A percentile compares a stretch with the other conserved stretches of the same genome.
Conservation (phyloP, 2,888 invertebrate genomes). For the Athetis lepigone region DNA sequence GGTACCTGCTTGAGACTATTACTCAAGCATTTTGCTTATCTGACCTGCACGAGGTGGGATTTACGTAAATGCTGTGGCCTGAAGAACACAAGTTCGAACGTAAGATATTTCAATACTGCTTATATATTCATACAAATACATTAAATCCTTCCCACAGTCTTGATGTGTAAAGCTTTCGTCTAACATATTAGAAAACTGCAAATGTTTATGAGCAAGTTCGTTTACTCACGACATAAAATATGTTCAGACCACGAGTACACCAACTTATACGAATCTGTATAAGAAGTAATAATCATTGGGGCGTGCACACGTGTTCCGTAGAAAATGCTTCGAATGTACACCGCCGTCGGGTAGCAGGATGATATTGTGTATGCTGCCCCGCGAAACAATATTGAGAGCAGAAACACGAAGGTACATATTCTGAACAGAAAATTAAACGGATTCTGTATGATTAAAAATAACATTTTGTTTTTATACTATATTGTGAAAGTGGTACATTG, state of each 20-base stretch:
- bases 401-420: slow-evolving; percentile 81
- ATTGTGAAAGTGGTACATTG: slow-evolving; percentile 46
- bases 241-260: slow-evolving; percentile 50
- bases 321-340: slow-evolving; percentile 78
- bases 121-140: slow-evolving; percentile 27
- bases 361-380: slow-evolving; percentile 66
- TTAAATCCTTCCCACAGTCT: slow-evolving; percentile 14
- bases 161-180: slow-evolving; percentile 8
- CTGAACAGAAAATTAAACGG: slow-evolving; percentile 75
- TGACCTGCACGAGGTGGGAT: slow-evolving; percentile 42
- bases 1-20: slow-evolving; percentile 70
- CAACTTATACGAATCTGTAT: slow-evolving; percentile 68
- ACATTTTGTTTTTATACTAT: slow-evolving; percentile 45
- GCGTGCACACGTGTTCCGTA: slow-evolving; percentile 82
- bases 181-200: slow-evolving; percentile 48
- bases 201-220: slow-evolving; percentile 43
- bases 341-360: slow-evolving; percentile 66
- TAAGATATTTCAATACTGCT: slow-evolving; percentile 12
- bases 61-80: slow-evolving; percentile 31
- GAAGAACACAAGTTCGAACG: slow-evolving; percentile 32
- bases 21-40: slow-evolving; percentile 68
- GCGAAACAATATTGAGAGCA: slow-evolving; percentile 84
- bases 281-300: slow-evolving; percentile 85
- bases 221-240: slow-evolving; percentile 51
- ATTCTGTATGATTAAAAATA: slow-evolving; percentile 70